Evolutionary conservation across 2,888 invertebrate species (phyloP), one percentile per base, ranked within the genome.

Genomic region (Gymnoscelis rufifasciata): DNA sequence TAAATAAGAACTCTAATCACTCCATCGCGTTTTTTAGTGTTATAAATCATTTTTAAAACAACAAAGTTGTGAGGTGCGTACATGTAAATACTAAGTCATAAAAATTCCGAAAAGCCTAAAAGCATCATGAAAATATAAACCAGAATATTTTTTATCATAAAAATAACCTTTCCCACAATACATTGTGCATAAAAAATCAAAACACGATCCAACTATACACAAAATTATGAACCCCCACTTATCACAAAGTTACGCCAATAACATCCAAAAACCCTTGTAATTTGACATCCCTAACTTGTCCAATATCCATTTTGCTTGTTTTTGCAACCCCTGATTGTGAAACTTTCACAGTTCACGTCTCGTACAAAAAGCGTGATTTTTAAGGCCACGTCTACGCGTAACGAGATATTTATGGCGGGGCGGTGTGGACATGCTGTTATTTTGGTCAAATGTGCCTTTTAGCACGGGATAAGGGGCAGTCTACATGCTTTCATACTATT

Each of bases 351-450:
- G 69, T 60, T 64, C 63, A 63, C 55, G 59, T 57, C 35, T 10
- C 56, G 59, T 53, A 60, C 69, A 78, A 81, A 79, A 82, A 78
- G 68, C 66, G 64, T 60, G 70, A 78, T 80, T 80, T 72, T 74
- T 60, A 62, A 62, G 62, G 62, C 52, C 57, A 51, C 58, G 59
- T 52, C 52, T 59, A 69, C 73, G 57, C 68, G 73, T 80, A 71
- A 77, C 74, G 72, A 74, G 64, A 78, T 82, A 83, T 83, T 81
- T 83, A 83, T 79, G 72, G 68, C 66, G 74, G 66, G 68, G 72
- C 41, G 62, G 68, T 66, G 65, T 64, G 71, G 68, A 71, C 65
- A 60, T 44, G 51, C 52, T 58, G 59, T 67, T 69, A 68, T 69
- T 66, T 62, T 59, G 56, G 51, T 54, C 59, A 60, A 69, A 70